Base-by-base conservation (phyloP, 2,113 vertebrate genomes). In the Lophotis ruficrista region DNA sequence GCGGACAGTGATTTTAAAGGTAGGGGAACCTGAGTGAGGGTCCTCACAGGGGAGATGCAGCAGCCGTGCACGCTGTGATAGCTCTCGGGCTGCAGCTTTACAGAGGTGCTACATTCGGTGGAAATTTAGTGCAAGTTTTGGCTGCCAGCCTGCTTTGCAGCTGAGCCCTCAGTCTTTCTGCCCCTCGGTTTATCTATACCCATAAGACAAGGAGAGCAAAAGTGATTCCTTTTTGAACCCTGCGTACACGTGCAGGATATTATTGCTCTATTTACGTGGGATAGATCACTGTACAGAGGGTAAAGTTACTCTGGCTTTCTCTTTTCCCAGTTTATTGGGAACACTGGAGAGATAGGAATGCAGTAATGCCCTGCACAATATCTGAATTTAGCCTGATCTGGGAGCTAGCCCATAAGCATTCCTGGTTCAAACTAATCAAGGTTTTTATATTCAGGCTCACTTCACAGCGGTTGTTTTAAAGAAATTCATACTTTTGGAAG, bases 61-160 rank as follows among this genome's bases (percentile, higher is more conserved):
- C 23, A 72, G 28, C 43, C 1, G 3, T 20, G 37, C 9, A 4
- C 14, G 20, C 25, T 60, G 14, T 1, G 1, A 31, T 19, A 83
- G 48, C 51, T 84, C 53, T 17, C 0, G 0, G 70, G 22, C 61
- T 80, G 45, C n/a, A 43, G 45, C 25, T 72, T 87, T 61, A n/a
- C 27, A 6, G 5, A 57, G 35, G 33, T 45, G 38, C 57, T 71
- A 5, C 9, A 1, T 54, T 84, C 19, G 33, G n/a, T 45, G 62
- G 62, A 64, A 57, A 72, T 80, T 53, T 18, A 61, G 13, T 14
- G 30, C 16, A 31, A 41, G 6, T 47, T 79, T 79, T 69, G 66
- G 15, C 60, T 92, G 27, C 61, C 60, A 92, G 47, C 24, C 17
- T 83, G 28, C 28, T 37, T 38, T 48, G 64, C 60, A 87, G 65